Base-by-base conservation (phyloP, 2,888 invertebrate genomes). In the Dichetophora obliterata region DNA sequence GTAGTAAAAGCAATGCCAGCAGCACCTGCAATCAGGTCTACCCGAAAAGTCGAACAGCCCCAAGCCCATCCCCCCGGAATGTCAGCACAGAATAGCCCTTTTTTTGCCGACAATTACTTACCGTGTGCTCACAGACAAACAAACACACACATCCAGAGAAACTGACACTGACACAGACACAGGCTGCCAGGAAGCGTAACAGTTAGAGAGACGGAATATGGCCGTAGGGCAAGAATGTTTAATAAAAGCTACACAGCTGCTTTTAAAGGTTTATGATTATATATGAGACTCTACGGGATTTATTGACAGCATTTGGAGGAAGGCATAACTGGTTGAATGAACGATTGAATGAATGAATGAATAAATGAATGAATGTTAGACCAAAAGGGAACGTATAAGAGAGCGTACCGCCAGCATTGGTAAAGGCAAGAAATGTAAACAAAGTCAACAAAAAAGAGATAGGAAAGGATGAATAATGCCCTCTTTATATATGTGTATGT, bases 191-290 rank as follows among this genome's bases (percentile, higher is more conserved):
- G 11, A 43, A 11, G 43, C 43, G 11, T 6, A 43, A 6, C 11
- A 43, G 43, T 24, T 59, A 5, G 27, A 19, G 27, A 22, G 37
- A 66, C 43, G 43, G 43, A 24, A 9, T 22, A 6, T 24, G 50
- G 68, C 50, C 68, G 19, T 27, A 48, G 50, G 48, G 48, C 70
- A 59, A 22, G 71, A 71, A 72, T 72, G 59, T 52, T 74, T 63
- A 74, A 74, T 74, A 74, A 74, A 74, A 74, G 43, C 43, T 43
- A 14, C 66, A 34, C 74, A 74, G 65, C 74, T 74, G 74, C 66
- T 66, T 74, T 66, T 74, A 66, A 72, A 59, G 66, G 74, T 74
- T 74, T 74, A 74, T 54, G 74, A 74, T 66, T 66, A 65, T 59
- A 65, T 52, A 65, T 54, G 74, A 66, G 74, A 34, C 54, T 74